Conservation (phyloP, 2,113 vertebrate species). For the Forbesichthys agassizii region DNA sequence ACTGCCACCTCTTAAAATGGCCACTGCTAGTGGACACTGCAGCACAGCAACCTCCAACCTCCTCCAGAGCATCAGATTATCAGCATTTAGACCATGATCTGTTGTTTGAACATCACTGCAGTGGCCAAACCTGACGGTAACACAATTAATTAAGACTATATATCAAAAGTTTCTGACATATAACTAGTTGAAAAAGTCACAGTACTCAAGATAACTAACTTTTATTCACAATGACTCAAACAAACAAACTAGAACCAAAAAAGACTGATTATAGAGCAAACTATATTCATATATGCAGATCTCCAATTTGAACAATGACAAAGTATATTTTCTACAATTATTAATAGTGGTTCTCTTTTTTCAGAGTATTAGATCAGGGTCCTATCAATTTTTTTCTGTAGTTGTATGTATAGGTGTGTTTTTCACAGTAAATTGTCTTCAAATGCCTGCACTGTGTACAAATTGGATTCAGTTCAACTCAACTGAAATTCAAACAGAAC, state of each 20-base stretch:
- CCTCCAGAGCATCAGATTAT: neutral
- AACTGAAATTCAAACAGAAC: no score
- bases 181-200: no score
- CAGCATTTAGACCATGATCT: neutral
- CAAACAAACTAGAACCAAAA: slow-evolving; percentile 30
- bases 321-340: neutral
- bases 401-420: neutral
- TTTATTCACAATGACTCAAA: no score
- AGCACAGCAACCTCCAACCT: slow-evolving; percentile 32
- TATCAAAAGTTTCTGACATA: no score
- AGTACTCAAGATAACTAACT: no score
- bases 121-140: slow-evolving; percentile 28
- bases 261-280: slow-evolving; percentile 32
- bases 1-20: slow-evolving; percentile 66
- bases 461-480: neutral
- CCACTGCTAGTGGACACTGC: slow-evolving; percentile 69
- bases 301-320: slow-evolving; percentile 9
- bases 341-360: slow-evolving; percentile 4
- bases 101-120: slow-evolving; percentile 16
- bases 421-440: neutral
- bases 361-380: slow-evolving; percentile 11
- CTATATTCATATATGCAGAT: slow-evolving; percentile 34
- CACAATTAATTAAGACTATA: neutral
- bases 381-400: neutral
- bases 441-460: slow-evolving; percentile 20